A percentile compares a stretch with the other conserved stretches of the same genome.
These are phyloP conservation scores for Saxicola maurus DNA, from an alignment of 2,797 vertebrate genomes.

Conservation along the genomic window DNA sequence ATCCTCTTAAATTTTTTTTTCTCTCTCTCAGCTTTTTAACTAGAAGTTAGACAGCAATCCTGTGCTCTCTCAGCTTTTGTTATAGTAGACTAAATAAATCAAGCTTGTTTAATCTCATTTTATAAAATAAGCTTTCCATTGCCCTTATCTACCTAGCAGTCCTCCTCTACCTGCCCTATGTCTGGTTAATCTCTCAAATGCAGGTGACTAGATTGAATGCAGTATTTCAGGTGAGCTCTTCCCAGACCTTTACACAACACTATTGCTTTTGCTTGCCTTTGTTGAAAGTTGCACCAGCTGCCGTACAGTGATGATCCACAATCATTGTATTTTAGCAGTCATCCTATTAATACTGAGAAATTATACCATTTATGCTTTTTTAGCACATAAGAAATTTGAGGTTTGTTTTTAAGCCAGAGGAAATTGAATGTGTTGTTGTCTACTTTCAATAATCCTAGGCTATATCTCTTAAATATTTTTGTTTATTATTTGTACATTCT, in stretches of 20 bases:
- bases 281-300: neutral
- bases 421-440: neutral
- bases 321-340: neutral
- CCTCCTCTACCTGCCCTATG: neutral
- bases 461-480: neutral
- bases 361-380: neutral
- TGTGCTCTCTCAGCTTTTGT: neutral
- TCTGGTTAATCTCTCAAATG: neutral
- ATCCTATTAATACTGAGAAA: neutral
- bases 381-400: neutral
- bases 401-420: neutral
- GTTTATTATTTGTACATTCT: neutral
- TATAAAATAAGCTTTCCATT: neutral
- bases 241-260: neutral
- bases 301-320: neutral
- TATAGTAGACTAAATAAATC: constrained; percentile 5
- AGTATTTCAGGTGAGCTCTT: neutral
- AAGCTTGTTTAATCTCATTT: neutral
- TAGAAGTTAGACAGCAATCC: neutral
- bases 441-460: neutral
- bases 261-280: neutral
- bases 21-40: neutral
- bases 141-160: neutral
- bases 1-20: neutral
- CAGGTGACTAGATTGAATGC: neutral